Evolutionary conservation across 2,888 invertebrate species (phyloP).

Genomic region (Tortrix viridana): DNA sequence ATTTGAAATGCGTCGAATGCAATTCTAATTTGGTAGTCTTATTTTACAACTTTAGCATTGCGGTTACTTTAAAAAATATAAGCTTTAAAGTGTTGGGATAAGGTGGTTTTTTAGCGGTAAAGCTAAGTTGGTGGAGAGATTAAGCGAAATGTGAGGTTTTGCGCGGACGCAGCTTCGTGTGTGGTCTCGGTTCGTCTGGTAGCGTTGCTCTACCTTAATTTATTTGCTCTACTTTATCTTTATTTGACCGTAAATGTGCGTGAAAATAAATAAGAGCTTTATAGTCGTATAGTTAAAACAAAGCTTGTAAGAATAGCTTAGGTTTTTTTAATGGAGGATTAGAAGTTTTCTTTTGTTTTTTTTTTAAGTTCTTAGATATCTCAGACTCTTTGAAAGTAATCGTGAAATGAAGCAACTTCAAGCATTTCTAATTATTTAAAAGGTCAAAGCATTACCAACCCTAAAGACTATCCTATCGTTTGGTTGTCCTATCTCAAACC

Average conservation of each 20-base stretch:
- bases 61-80: neutral
- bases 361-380: too few species aligned
- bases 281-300: conserved; percentile 9
- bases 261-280: conserved; percentile 28
- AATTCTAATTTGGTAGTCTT: neutral
- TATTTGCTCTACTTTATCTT: conserved; percentile 28
- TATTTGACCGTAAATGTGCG: conserved; percentile 9
- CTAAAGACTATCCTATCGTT: too few species aligned
- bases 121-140: conserved; percentile 44
- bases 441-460: too few species aligned
- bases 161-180: conserved; percentile 52
- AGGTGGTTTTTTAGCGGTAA: conserved; percentile 4
- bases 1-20: neutral
- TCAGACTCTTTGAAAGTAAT: too few species aligned
- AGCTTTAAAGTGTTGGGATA: neutral
- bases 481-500: too few species aligned
- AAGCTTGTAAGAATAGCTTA: neutral
- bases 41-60: conserved; percentile 6
- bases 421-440: too few species aligned
- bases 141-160: conserved; percentile 53
- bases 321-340: too few species aligned
- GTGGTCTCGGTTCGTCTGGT: conserved; percentile 49
- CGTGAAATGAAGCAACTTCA: too few species aligned
- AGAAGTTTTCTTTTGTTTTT: too few species aligned
- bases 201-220: conserved; percentile 45